Percentiles rank a stretch among this genome's conserved stretches.
Conservation (phyloP, 2,888 invertebrate genomes). For the Prionchulus punctatus region DNA sequence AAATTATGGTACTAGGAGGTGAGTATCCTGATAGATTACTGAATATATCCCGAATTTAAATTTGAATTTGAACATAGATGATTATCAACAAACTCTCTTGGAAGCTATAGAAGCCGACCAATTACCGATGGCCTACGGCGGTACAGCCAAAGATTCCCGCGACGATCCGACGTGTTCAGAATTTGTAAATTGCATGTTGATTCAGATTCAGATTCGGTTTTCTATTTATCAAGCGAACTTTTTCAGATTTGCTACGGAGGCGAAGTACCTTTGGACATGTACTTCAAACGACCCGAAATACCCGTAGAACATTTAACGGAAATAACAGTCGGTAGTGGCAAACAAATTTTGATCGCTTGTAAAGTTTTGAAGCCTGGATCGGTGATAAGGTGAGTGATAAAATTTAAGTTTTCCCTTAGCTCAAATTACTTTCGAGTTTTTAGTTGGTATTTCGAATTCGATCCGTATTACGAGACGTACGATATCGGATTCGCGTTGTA, state of each 20-base stretch:
- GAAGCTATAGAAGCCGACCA: not conserved
- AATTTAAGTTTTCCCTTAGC: no score
- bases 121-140: constrained; percentile 7
- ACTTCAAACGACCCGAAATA: not conserved
- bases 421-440: no score
- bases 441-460: not conserved
- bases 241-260: constrained; percentile 8
- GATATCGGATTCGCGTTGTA: constrained; percentile 4
- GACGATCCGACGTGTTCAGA: constrained; percentile 4
- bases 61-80: no score
- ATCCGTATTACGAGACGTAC: no score
- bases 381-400: no score
- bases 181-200: constrained; percentile 8
- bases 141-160: not conserved
- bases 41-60: no score
- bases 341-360: no score
- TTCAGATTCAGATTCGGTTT: constrained; percentile 9
- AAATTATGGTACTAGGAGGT: constrained; percentile 7
- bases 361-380: no score
- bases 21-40: no score
- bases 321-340: no score
- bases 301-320: no score
- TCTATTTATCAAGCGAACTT: no score
- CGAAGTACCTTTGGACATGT: constrained; percentile 6
- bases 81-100: not conserved